Percentiles rank a stretch among this genome's conserved stretches.
phyloP scores from a whole-genome alignment of 2,797 vertebrate species.

The Gallinago nigripennis region DNA sequence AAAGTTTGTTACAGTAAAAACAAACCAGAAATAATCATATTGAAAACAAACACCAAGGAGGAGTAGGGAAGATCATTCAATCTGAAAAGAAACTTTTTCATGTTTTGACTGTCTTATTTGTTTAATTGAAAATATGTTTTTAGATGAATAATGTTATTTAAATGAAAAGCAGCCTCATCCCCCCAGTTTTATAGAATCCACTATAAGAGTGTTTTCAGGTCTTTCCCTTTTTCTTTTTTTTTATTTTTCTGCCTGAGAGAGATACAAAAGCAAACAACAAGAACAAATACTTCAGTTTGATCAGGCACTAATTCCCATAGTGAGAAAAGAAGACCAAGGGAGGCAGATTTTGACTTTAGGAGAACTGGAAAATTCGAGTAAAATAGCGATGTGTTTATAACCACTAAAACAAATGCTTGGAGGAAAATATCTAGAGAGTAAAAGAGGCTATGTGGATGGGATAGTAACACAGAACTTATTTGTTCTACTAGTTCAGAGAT shows the following conservation, averaged over 20 bases:
- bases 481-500: constrained; percentile 58
- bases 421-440: background rate
- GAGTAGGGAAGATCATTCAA: accelerated
- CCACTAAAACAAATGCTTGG: background rate
- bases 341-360: background rate
- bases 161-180: accelerated
- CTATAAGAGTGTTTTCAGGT: accelerated
- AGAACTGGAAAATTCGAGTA: background rate
- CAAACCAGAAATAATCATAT: background rate
- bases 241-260: background rate
- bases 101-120: background rate
- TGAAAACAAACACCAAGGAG: accelerated
- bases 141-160: background rate
- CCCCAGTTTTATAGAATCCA: background rate
- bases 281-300: background rate
- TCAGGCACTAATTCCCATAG: background rate
- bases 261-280: background rate
- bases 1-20: background rate
- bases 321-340: background rate
- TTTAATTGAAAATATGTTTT: background rate
- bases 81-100: background rate
- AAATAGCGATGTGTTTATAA: background rate
- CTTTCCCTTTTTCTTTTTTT: background rate
- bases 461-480: constrained; percentile 29
- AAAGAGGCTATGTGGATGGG: background rate